Evolutionary conservation across 2,888 invertebrate species (phyloP).

Genomic region (Laspeyria flexula): DNA sequence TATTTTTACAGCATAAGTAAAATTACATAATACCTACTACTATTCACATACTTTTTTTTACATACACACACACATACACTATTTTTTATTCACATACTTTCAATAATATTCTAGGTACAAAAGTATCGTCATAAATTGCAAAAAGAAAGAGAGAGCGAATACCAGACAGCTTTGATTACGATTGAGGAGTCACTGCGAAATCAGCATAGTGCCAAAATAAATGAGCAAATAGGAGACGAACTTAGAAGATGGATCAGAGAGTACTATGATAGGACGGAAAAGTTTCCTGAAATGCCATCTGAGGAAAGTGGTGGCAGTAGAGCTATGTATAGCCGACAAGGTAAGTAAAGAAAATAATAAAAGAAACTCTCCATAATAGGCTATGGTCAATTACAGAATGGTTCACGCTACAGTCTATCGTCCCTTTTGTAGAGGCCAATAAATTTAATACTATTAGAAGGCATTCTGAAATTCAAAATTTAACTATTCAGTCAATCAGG

Average conservation of each 20-base stretch:
- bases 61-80: neutral
- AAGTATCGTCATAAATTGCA: slow-evolving; percentile 88
- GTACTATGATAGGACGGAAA: slow-evolving; percentile 92
- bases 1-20: too few relatives aligned
- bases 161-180: slow-evolving; percentile 88
- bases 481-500: too few relatives aligned
- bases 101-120: slow-evolving; percentile 39
- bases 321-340: slow-evolving; percentile 92
- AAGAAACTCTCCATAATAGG: neutral
- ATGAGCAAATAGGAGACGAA: slow-evolving; percentile 95
- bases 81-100: neutral
- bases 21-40: too few relatives aligned
- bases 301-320: slow-evolving; percentile 96
- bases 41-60: too few relatives aligned
- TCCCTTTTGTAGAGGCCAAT: too few relatives aligned
- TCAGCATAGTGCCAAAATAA: slow-evolving; percentile 91
- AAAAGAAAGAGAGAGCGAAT: slow-evolving; percentile 88
- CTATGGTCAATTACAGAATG: too few relatives aligned
- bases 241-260: slow-evolving; percentile 95
- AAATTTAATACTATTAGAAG: too few relatives aligned
- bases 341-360: slow-evolving; percentile 52
- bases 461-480: too few relatives aligned
- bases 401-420: too few relatives aligned
- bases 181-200: slow-evolving; percentile 88
- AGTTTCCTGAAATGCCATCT: slow-evolving; percentile 96